A percentile compares a stretch with the other conserved stretches of the same genome.
Conservation (phyloP, 2,888 invertebrate genomes). For the Mesoligia furuncula region DNA sequence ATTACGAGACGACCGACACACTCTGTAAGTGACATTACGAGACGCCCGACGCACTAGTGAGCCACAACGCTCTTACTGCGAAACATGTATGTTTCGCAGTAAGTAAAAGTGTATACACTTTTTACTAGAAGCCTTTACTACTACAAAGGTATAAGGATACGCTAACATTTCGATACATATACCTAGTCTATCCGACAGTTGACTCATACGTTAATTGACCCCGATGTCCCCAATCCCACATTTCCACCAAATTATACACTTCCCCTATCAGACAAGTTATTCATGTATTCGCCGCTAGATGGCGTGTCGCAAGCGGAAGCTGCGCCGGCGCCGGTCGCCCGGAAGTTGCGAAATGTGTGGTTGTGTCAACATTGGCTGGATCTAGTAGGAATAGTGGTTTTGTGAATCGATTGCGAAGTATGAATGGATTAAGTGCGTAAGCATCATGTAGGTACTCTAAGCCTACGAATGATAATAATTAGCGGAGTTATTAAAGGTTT, state of each 20-base stretch:
- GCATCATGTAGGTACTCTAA: background rate
- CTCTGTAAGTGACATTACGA: conserved; percentile 14
- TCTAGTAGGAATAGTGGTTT: conserved; percentile 26
- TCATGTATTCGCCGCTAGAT: conserved; percentile 35
- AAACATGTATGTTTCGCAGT: too few relatives aligned
- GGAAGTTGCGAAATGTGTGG: conserved; percentile 56
- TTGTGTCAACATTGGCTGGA: conserved; percentile 28
- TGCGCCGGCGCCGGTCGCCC: conserved; percentile 40
- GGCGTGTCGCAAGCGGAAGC: conserved; percentile 66
- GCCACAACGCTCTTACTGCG: background rate
- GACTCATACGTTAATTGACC: conserved; percentile 20
- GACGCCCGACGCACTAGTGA: background rate
- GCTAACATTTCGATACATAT: conserved; percentile 5
- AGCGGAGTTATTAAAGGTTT: background rate
- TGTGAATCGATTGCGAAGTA: conserved; percentile 31
- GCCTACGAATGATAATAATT: background rate
- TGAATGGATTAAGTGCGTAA: conserved; percentile 25
- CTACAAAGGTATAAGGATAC: background rate
- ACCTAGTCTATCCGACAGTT: background rate
- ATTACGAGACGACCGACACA: conserved; percentile 1
- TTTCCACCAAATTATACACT: conserved; percentile 36
- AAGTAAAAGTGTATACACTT: too few relatives aligned
- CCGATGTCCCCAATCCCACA: conserved; percentile 31
- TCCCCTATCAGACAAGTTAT: conserved; percentile 34
- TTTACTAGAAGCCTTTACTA: background rate